Percentiles rank a stretch among this genome's conserved stretches.
Evolutionary conservation across 2,113 vertebrate genomes (phyloP).

Genomic region (Cyprinodon brontotheroides): DNA sequence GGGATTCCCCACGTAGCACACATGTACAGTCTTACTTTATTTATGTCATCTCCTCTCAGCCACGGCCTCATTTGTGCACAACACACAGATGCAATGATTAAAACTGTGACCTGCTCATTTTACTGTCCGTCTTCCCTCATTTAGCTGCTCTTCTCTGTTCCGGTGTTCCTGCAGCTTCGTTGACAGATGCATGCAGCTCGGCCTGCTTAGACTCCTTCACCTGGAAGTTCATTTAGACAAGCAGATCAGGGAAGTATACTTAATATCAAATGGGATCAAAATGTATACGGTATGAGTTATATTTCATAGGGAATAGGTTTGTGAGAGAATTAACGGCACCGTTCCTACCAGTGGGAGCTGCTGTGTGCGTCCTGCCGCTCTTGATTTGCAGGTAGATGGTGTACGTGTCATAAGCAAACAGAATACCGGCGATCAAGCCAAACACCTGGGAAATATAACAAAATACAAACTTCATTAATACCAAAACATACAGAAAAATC

Average conservation of each 20-base stretch:
- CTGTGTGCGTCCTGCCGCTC: constrained; percentile 47
- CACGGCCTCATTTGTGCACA: constrained; percentile 8
- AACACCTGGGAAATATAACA: constrained; percentile 70
- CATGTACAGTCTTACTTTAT: constrained; percentile 14
- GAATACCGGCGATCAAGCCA: constrained; percentile 70
- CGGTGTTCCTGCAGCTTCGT: constrained; percentile 31
- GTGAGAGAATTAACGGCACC: not conserved
- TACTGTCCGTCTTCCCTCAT: constrained; percentile 35
- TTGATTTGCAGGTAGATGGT: constrained; percentile 60
- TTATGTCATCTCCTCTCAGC: constrained; percentile 12
- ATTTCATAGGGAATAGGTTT: not conserved
- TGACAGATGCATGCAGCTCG: constrained; percentile 16
- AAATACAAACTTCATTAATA: not conserved
- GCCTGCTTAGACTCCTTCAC: constrained; percentile 61
- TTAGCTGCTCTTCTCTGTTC: constrained; percentile 23
- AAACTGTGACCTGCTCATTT: constrained; percentile 51
- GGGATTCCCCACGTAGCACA: constrained; percentile 15
- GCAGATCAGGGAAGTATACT: not conserved
- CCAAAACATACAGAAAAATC: not conserved
- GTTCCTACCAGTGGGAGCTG: constrained; percentile 64
- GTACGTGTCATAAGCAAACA: constrained; percentile 79
- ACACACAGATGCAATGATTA: constrained; percentile 23
- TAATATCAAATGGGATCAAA: not conserved
- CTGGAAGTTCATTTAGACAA: constrained; percentile 69
- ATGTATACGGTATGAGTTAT: not conserved